Evolutionary conservation across 2,797 vertebrate genomes (phyloP).

Genomic region (Geotrypetes seraphini): DNA sequence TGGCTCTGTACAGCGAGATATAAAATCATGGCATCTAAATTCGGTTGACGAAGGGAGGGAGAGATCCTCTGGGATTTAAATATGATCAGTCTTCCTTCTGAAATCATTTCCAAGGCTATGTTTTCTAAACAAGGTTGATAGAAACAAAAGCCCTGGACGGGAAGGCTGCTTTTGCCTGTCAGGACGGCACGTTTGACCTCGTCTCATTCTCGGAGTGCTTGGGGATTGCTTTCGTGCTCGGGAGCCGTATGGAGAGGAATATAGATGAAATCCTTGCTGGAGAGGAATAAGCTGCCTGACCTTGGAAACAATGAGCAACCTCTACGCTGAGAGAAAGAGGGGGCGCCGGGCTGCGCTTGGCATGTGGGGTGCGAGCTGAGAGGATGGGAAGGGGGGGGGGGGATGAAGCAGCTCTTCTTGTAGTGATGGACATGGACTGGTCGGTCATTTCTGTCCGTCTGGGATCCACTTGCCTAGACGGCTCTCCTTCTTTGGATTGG

Average conservation of each 20-base stretch:
- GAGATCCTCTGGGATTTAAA: constrained; percentile 4
- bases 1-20: too few relatives aligned
- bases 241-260: constrained; percentile 36
- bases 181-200: constrained; percentile 47
- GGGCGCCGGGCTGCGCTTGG: too few relatives aligned
- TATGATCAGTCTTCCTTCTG: constrained; percentile 15
- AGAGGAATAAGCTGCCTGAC: constrained; percentile 16
- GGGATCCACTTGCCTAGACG: too few relatives aligned
- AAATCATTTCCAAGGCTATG: constrained; percentile 26
- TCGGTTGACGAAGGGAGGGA: too few relatives aligned
- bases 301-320: constrained; percentile 36
- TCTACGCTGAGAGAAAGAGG: constrained; percentile 30
- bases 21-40: too few relatives aligned
- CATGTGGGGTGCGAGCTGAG: too few relatives aligned
- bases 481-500: too few relatives aligned
- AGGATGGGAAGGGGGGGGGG: too few relatives aligned
- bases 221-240: constrained; percentile 46
- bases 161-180: not conserved
- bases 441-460: too few relatives aligned
- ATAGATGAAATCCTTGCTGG: constrained; percentile 37
- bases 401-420: too few relatives aligned
- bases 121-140: constrained; percentile 32
- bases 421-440: too few relatives aligned
- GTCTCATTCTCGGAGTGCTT: constrained; percentile 43
- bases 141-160: constrained; percentile 23